Base-by-base conservation (phyloP, 1,140 invertebrate genomes). In the Sycophila sp. region DNA sequence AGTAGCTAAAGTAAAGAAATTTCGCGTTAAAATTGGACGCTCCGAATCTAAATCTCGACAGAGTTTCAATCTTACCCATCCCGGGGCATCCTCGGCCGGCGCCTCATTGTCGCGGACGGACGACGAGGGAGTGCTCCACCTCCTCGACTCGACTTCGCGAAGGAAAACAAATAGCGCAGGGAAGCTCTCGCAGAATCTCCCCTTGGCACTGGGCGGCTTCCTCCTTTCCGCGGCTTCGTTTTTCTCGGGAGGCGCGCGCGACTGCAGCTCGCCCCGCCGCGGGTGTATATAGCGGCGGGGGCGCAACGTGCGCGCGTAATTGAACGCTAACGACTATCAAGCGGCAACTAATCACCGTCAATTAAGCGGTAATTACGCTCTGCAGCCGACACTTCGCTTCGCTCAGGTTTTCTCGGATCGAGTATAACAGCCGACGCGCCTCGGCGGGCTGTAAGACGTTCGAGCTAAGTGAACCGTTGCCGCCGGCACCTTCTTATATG, bases 271-370 rank as follows among this genome's bases (percentile, higher is more conserved):
- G 55, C 55, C 11, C n/a, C n/a, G n/a, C n/a, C n/a, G n/a, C n/a
- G n/a, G n/a, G n/a, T n/a, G n/a, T n/a, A n/a, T n/a, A n/a, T n/a
- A n/a, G n/a, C n/a, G n/a, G n/a, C n/a, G n/a, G n/a, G n/a, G n/a
- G n/a, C n/a, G 30, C 55, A 24, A 32, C 51, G 24, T 42, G 34
- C 67, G 47, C 36, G 62, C 73, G 69, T 78, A 78, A 78, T 76
- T 76, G 73, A 78, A 78, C 72, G 75, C 76, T 78, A 78, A 78
- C 73, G 72, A 78, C 77, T 76, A 76, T 78, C 74, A 76, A 76
- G 77, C 73, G 74, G 59, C 74, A 73, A 72, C 73, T 78, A 75
- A 78, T 78, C 71, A 72, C 75, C 77, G 73, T 78, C 75, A 76
- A 76, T 78, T 78, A 76, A 76, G 71, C 72, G 72, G 73, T 75